A percentile compares a stretch with the other conserved stretches of the same genome.
Conservation (phyloP, 2,888 invertebrate species). For the Calliphora vomitoria region DNA sequence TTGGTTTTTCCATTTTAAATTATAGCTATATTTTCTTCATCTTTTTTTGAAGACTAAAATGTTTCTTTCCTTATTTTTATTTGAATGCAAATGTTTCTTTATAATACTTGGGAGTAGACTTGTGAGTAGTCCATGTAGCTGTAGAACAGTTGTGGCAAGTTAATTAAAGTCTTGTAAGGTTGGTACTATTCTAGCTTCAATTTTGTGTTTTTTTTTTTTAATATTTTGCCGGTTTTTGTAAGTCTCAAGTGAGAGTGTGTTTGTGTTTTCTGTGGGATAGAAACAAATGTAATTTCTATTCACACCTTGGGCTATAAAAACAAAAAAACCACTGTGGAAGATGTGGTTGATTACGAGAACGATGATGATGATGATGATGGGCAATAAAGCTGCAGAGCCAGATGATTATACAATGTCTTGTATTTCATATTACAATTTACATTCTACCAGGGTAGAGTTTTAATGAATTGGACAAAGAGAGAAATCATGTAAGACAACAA, state of each 20-base stretch:
- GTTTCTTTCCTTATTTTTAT: background rate
- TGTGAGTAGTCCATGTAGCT: background rate
- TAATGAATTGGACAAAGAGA: background rate
- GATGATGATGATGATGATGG: background rate
- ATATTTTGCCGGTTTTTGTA: background rate
- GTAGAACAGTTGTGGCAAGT: slow-evolving; percentile 3
- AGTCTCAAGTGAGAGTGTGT: background rate
- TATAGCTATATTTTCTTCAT: background rate
- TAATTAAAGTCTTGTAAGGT: slow-evolving; percentile 59
- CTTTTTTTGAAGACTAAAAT: background rate
- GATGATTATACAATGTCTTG: background rate
- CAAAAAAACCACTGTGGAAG: slow-evolving; percentile 6
- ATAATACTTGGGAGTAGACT: background rate
- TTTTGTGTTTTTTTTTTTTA: background rate
- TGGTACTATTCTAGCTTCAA: background rate
- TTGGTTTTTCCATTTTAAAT: background rate
- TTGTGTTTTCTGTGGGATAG: background rate
- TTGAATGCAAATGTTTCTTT: slow-evolving; percentile 1
- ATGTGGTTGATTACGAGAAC: slow-evolving; percentile 21
- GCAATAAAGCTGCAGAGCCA: background rate
- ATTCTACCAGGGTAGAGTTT: background rate
- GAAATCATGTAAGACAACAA: slow-evolving; percentile 13
- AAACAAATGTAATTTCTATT: slow-evolving; percentile 56
- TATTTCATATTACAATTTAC: background rate
- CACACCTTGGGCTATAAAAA: slow-evolving; percentile 57